phyloP scores from a whole-genome alignment of 1,140 invertebrate species.

The Drosophila novamexicana region DNA sequence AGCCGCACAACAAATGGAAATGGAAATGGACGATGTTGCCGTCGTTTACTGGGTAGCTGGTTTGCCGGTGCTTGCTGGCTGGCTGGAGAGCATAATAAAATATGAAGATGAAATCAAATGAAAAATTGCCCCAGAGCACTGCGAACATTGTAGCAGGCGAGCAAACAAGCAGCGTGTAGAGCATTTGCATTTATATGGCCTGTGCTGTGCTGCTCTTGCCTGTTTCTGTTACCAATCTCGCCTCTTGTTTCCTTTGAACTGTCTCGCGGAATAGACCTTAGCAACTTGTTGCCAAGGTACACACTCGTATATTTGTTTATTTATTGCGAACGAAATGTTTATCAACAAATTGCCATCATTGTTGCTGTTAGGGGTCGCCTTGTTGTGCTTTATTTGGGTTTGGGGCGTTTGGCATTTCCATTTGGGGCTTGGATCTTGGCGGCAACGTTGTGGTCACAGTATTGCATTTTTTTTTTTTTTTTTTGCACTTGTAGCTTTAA shows the following conservation, averaged over 20 bases:
- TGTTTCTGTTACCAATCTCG: conserved; percentile 28
- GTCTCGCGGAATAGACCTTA: conserved; percentile 45
- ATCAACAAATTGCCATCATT: conserved; percentile 84
- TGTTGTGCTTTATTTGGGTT: conserved; percentile 29
- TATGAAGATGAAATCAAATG: conserved; percentile 84
- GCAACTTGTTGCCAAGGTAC: conserved; percentile 63
- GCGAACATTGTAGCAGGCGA: conserved; percentile 47
- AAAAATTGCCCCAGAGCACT: conserved; percentile 82
- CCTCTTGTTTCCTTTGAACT: conserved; percentile 26
- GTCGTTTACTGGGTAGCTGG: conserved; percentile 1
- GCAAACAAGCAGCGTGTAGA: conserved; percentile 66
- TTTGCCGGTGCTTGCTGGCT: conserved; percentile 14
- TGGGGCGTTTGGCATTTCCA: conserved; percentile 3
- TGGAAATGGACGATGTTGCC: conserved; percentile 60
- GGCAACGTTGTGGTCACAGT: not conserved
- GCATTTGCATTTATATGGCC: conserved; percentile 81
- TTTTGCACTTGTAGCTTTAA: conserved; percentile 42
- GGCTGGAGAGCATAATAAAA: conserved; percentile 66
- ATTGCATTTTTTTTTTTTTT: not conserved
- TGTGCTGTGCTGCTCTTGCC: conserved; percentile 18
- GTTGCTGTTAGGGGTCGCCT: conserved; percentile 47
- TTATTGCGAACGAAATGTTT: conserved; percentile 84
- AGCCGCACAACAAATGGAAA: conserved; percentile 45
- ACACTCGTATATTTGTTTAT: conserved; percentile 75
- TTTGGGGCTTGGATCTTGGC: not conserved